phyloP scores from a whole-genome alignment of 2,113 vertebrate species.

The Isurus oxyrinchus region DNA sequence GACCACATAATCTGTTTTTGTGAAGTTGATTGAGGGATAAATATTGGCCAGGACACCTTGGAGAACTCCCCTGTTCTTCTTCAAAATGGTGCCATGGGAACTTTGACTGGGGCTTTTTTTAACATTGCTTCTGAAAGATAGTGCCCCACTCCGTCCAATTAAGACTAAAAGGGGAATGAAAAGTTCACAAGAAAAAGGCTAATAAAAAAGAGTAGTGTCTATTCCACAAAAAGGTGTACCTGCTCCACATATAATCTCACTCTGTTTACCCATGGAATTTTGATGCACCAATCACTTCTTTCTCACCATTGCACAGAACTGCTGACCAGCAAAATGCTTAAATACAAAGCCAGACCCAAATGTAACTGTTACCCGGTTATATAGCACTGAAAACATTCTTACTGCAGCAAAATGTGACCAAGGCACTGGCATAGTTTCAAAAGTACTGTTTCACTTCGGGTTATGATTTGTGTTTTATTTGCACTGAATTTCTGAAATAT shows the following conservation, averaged over 20 bases:
- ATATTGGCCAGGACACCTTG: background rate
- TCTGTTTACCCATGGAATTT: background rate
- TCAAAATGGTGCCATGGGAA: background rate
- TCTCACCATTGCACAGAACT: background rate
- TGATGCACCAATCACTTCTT: background rate
- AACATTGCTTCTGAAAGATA: background rate
- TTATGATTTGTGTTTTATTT: slow-evolving; percentile 5
- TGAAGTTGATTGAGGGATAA: background rate
- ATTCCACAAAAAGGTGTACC: background rate
- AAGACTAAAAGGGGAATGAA: background rate
- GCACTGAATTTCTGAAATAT: background rate
- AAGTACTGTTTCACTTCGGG: background rate
- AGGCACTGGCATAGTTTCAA: background rate
- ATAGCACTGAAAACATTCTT: background rate
- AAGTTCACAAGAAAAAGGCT: background rate
- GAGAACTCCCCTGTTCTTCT: background rate
- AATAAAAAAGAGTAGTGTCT: background rate
- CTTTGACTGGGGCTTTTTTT: background rate
- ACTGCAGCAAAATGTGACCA: background rate
- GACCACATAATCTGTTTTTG: background rate
- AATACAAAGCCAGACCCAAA: background rate
- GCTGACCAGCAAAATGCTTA: background rate
- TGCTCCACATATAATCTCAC: background rate
- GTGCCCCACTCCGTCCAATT: background rate
- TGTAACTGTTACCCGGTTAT: background rate